Conservation (phyloP, 64 coral and sea anemone genomes). For the Platygyra sinensis region DNA sequence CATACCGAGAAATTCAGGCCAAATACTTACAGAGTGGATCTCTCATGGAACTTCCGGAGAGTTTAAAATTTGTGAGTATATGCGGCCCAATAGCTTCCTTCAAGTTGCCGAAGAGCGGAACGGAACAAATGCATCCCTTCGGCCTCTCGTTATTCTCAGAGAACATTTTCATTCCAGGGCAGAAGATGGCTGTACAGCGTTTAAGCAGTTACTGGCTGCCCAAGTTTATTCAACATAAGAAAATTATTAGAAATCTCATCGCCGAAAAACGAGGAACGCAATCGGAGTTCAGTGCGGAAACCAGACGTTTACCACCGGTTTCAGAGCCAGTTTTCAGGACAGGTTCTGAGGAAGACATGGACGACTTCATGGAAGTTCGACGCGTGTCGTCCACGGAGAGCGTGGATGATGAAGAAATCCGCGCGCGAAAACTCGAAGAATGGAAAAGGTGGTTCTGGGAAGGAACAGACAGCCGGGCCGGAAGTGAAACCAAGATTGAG, state of each 20-base stretch:
- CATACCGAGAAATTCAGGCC: conserved; percentile 77
- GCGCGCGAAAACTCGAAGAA: conserved; percentile 45
- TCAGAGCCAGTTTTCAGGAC: neutral
- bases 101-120: conserved; percentile 7
- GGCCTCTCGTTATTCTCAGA: conserved; percentile 67
- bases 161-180: conserved; percentile 56
- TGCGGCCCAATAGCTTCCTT: conserved; percentile 48
- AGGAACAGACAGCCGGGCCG: conserved; percentile 30
- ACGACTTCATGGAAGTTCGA: conserved; percentile 37
- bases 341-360: conserved; percentile 31
- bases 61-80: conserved; percentile 72
- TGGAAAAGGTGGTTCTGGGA: conserved; percentile 77
- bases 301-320: neutral
- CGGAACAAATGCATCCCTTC: conserved; percentile 19
- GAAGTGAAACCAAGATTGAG: conserved; percentile 8
- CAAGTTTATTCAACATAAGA: conserved; percentile 64
- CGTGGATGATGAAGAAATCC: neutral
- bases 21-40: conserved; percentile 83
- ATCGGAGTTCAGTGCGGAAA: neutral
- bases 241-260: neutral
- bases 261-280: neutral
- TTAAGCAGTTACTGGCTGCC: conserved; percentile 72
- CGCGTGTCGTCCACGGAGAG: conserved; percentile 70
- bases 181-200: conserved; percentile 63
- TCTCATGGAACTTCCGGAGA: conserved; percentile 62